These are phyloP conservation scores for Propithecus deckenii DNA, from an alignment of 2,797 vertebrate species.

Conservation along the genomic window DNA sequence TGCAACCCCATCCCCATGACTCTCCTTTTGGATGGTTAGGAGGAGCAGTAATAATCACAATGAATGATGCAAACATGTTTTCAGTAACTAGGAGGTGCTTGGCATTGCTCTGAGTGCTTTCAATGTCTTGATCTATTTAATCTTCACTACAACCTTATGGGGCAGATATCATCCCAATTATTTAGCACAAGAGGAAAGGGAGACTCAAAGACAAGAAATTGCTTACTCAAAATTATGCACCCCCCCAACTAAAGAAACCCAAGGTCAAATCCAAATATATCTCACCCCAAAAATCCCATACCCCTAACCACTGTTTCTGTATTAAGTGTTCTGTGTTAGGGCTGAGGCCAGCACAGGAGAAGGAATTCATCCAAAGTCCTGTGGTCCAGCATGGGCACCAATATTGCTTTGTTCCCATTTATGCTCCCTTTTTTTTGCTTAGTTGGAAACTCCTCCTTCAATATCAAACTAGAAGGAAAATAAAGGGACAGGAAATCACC, in stretches of 20 bases:
- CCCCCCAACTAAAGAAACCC: neutral
- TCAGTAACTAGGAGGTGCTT: neutral
- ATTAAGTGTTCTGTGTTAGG: neutral
- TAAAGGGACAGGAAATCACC: neutral
- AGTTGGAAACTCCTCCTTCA: neutral
- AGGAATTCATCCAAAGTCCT: neutral
- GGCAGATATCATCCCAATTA: neutral
- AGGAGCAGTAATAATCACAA: neutral
- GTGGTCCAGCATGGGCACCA: neutral
- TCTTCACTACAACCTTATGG: neutral
- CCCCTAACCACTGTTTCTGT: neutral
- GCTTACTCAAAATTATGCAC: neutral
- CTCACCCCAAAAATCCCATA: neutral
- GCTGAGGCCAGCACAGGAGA: neutral
- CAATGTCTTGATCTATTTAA: neutral
- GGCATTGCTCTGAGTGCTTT: neutral
- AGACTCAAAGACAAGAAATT: neutral
- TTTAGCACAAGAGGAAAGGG: neutral
- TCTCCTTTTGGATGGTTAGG: neutral
- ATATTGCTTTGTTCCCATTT: neutral
- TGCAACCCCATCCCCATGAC: neutral
- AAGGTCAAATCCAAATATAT: neutral
- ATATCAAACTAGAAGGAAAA: neutral
- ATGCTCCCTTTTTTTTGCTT: neutral
- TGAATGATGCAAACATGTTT: neutral